Evolutionary conservation across 2,888 invertebrate species (phyloP), one percentile per base, ranked within the genome.

Genomic region (Kryphioiulus occultus): DNA sequence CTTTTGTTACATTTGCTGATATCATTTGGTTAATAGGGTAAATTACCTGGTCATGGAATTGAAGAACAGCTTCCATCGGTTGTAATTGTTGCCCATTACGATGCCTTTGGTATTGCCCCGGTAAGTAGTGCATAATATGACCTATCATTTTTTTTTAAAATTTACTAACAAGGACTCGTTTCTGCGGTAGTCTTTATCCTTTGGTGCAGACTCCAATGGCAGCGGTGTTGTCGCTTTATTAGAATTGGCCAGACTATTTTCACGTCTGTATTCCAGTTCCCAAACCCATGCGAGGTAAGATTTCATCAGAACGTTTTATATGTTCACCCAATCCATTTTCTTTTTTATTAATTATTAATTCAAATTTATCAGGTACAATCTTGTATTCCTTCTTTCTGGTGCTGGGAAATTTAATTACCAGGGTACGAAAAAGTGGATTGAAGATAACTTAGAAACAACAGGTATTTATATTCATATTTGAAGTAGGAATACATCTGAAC

Each of bases 371-470:
- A 90, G 97, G 89, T 92, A 91, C 89, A 93, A 93, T 89, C 92
- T 99, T 19, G 93, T 99, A 87, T 99, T 99, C 92, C 93, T 98
- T 87, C 93, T 98, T 88, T 95, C 97, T 42, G 98, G 98, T 30
- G 96, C 96, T 82, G 99, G 99, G 4, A 96, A 97, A 91, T 94
- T 96, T 68, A 99, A 99, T 93, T 99, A 97, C 91, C 96, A 97
- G 92, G 98, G 99, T 0, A 95, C 96, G 82, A 98, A 98, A 92
- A 97, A 97, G 91, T 99, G 98, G 97, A 93, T 99, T 19, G 98
- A 98, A 91, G 97, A 98, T 91, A 96, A 97, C 91, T 92, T 97
- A 89, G 99, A 99, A 91, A 95, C 94, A 95, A 89, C 96, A 96
- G 94, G 97, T 96, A 90, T 30, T 84, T 35, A 35, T n/a, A n/a